Evolutionary conservation across 2,888 invertebrate species (phyloP).

Genomic region (Yponomeuta evonymella): DNA sequence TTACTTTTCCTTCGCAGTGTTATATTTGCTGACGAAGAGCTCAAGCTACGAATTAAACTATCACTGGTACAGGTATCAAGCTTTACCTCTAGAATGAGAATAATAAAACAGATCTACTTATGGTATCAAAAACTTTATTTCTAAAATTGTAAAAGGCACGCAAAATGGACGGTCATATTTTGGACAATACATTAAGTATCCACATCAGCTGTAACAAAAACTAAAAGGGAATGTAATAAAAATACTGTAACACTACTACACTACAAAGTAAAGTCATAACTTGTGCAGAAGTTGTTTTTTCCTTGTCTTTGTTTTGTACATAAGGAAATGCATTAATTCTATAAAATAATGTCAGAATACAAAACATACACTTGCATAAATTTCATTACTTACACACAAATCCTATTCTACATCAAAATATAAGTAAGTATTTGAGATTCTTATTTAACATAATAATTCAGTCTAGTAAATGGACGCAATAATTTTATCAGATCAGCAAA

Average conservation of each 20-base stretch:
- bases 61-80: too few species aligned
- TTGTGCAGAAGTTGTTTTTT: not conserved
- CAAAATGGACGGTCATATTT: slow-evolving; percentile 32
- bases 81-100: not conserved
- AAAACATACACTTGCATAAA: not conserved
- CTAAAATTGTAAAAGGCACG: slow-evolving; percentile 22
- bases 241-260: not conserved
- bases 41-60: too few species aligned
- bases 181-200: not conserved
- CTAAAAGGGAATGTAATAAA: not conserved
- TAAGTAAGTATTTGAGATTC: not conserved
- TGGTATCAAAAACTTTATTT: slow-evolving; percentile 14
- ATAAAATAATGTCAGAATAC: not conserved
- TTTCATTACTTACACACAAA: not conserved
- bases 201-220: not conserved
- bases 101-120: slow-evolving; percentile 3
- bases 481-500: too few species aligned
- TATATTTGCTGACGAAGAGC: too few species aligned
- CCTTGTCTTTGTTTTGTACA: too few species aligned
- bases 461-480: too few species aligned
- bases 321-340: not conserved
- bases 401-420: too few species aligned
- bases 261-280: not conserved
- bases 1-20: too few species aligned
- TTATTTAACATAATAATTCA: not conserved